Base-by-base conservation (phyloP, 2,888 invertebrate species). In the Hymenopus coronatus region DNA sequence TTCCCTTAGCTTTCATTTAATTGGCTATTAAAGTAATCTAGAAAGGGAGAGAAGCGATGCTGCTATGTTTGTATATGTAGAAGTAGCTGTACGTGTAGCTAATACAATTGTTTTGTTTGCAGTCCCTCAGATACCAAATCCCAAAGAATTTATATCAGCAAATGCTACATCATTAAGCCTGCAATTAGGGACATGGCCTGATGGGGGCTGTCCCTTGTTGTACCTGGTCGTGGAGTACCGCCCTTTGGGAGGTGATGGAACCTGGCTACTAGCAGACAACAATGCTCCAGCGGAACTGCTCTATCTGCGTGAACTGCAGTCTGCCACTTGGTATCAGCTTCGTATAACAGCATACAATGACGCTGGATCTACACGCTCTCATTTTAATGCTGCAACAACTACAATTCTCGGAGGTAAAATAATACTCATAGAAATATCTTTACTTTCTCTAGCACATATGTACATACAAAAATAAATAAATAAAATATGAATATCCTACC, bases 161-260 rank as follows among this genome's bases (percentile, higher is more conserved):
- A 98, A 98, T 93, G 96, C 96, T 90, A 96, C 97, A 6, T 97
- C 96, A 91, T 95, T 97, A 20, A 95, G 96, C 88, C 94, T 98
- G 70, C 97, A 97, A 92, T 94, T 98, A 82, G 94, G 96, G 83
- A 96, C 96, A 20, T 98, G 98, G 98, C 96, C 97, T 91, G 96
- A 96, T 92, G 97, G 97, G 88, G 97, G 97, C 46, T 98, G 98
- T 93, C 96, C 97, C 0, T 96, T 98, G 91, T 95, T 94, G 88
- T 96, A 96, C 92, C 97, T 97, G 92, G 95, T 96, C n/a, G 95
- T 98, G 30, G 96, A 97, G 83, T 90, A 90, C 81, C 94, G 94
- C 84, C 93, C 93, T 54, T 93, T 95, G 90, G 40, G n/a, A 33
- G 94, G 93, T 70, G 94, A 30, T 25, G 91, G 93, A 0, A 91